phyloP scores from a whole-genome alignment of 30 jellyfish, hydroid and myxozoan genomes.

The Catostylus mosaicus region DNA sequence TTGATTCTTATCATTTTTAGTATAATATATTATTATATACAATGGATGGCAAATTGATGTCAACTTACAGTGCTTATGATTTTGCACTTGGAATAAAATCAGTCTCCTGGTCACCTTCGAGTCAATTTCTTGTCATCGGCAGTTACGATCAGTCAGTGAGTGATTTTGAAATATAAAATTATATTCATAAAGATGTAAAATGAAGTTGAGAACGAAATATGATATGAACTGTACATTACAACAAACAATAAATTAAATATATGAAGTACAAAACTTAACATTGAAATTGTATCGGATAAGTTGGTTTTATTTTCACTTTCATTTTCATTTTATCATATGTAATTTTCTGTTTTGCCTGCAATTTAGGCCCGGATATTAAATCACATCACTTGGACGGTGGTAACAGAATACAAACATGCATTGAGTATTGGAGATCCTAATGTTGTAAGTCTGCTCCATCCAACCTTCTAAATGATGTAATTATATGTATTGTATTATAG shows the following conservation, averaged over 20 bases:
- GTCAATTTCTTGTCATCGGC: conserved; percentile 89
- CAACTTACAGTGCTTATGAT: conserved; percentile 88
- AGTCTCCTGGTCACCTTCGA: conserved; percentile 96
- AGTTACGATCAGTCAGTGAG: conserved; percentile 96
- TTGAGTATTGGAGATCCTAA: conserved; percentile 71
- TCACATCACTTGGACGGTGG: conserved; percentile 91
- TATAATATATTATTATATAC: conserved; percentile 80
- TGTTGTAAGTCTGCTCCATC: conserved; percentile 60
- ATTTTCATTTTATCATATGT: too few species aligned
- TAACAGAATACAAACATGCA: conserved; percentile 78
- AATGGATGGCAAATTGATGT: conserved; percentile 83
- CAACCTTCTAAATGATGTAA: too few species aligned
- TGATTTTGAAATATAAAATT: too few species aligned
- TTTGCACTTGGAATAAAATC: conserved; percentile 92
- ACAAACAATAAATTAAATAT: too few species aligned
- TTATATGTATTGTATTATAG: too few species aligned
- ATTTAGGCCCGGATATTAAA: conserved; percentile 85
- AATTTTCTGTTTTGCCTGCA: neutral
- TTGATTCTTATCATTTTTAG: conserved; percentile 48
- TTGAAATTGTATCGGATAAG: too few species aligned
- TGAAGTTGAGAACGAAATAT: too few species aligned
- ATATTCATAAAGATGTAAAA: too few species aligned
- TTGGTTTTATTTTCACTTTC: too few species aligned
- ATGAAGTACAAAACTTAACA: too few species aligned
- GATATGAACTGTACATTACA: too few species aligned